phyloP scores from a whole-genome alignment of 2,797 vertebrate species.

The Microchirus variegatus region DNA sequence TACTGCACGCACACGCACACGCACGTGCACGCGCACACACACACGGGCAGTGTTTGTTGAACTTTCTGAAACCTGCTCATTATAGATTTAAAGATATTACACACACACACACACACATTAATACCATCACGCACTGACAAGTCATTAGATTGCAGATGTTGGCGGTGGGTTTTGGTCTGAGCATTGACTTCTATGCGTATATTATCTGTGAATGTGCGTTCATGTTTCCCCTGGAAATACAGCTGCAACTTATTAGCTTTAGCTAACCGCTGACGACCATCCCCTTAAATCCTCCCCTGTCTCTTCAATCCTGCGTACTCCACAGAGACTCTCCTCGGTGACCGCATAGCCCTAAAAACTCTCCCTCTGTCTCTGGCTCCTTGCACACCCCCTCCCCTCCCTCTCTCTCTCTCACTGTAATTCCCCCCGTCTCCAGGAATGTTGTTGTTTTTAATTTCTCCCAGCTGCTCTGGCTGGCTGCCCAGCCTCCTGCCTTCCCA shows the following conservation, averaged over 20 bases:
- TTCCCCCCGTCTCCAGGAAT: conserved; percentile 88
- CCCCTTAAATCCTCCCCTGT: conserved; percentile 63
- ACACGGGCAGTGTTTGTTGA: too few species aligned
- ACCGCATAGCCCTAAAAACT: conserved; percentile 76
- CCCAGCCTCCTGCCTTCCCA: conserved; percentile 88
- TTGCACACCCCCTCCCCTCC: conserved; percentile 51
- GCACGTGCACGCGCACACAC: too few species aligned
- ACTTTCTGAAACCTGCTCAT: conserved; percentile 44
- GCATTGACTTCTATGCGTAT: conserved; percentile 20
- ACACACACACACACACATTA: too few species aligned
- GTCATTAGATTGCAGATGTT: conserved; percentile 32
- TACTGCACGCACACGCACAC: too few species aligned
- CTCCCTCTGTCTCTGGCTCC: conserved; percentile 65
- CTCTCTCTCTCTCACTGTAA: conserved; percentile 76
- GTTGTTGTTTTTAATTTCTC: conserved; percentile 89
- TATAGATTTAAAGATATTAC: conserved; percentile 43
- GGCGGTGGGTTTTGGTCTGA: conserved; percentile 23
- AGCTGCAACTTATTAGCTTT: conserved; percentile 75
- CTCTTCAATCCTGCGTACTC: conserved; percentile 66
- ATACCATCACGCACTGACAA: conserved; percentile 51
- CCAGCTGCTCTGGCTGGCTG: conserved; percentile 87
- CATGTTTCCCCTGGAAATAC: conserved; percentile 60
- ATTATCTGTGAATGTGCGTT: conserved; percentile 23
- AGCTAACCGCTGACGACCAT: conserved; percentile 70
- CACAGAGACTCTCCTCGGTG: conserved; percentile 70